Evolutionary conservation across 1,140 invertebrate genomes (phyloP), one percentile per base, ranked within the genome.

Genomic region (Mercenaria mercenaria): DNA sequence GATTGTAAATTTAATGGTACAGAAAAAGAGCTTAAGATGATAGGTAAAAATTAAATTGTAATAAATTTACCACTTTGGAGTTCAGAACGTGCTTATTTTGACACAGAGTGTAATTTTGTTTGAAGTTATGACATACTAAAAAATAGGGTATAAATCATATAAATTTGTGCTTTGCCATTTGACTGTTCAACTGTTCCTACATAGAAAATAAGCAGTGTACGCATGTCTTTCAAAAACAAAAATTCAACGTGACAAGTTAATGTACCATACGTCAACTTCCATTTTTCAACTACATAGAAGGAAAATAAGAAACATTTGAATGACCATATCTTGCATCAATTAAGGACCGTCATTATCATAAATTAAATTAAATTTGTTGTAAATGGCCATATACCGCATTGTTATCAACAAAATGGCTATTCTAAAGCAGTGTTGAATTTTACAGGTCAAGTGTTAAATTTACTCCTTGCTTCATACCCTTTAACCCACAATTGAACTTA

Each of bases 371-470:
- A 72, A 72, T 64, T 64, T 39, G 67, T 26, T 29, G 29, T 37
- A 39, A 39, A 72, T 41, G 37, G 32, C 67, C 67, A 37, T 41
- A 72, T 41, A 72, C 4, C 8, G 34, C 29, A 72, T 72, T 39
- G 67, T 72, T 72, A 72, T 72, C 67, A 37, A 4, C 29, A 20
- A 39, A 72, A 39, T 39, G 6, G 18, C 29, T 72, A 20, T 72
- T 72, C 34, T 72, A 72, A 39, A 41, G 37, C 18, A 13, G 34
- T 72, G 37, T 72, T 39, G 34, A 72, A 72, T 72, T 72, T 1
- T 15, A 72, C 67, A 72, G 67, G 67, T 72, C 67, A 72, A 39
- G 67, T 72, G 37, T 72, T 72, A 72, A 72, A 41, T 72, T 72
- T 20, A 72, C 67, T 72, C 37, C 23, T 20, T 39, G 34, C 23